A percentile compares a stretch with the other conserved stretches of the same genome.
These are phyloP conservation scores for Centropristis striata DNA, from an alignment of 2,113 vertebrate species.

Conservation along the genomic window DNA sequence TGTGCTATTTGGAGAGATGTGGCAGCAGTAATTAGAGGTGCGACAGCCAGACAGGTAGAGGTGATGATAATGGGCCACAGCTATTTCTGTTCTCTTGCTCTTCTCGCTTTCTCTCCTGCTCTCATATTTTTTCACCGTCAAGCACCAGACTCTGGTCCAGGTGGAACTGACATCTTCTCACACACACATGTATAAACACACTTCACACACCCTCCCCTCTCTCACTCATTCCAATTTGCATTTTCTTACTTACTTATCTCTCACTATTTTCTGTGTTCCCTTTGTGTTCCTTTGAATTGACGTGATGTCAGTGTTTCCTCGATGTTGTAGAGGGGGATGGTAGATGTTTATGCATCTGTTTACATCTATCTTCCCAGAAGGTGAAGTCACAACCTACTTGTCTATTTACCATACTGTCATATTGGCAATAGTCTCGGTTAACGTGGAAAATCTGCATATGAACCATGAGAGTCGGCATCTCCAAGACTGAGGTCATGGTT, in stretches of 20 bases:
- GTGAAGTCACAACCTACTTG: not conserved
- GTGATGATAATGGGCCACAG: conserved; percentile 69
- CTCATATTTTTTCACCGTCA: conserved; percentile 44
- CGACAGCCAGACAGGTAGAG: conserved; percentile 76
- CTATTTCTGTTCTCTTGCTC: conserved; percentile 74
- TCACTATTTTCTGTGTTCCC: conserved; percentile 18
- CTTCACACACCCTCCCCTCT: not conserved
- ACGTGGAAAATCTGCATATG: no score
- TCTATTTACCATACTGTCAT: no score
- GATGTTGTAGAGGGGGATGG: not conserved
- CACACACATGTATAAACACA: not conserved
- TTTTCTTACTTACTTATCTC: not conserved
- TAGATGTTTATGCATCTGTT: not conserved
- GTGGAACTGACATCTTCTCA: conserved; percentile 10
- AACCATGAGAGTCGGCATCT: no score
- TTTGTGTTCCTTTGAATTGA: conserved; percentile 27
- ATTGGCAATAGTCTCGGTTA: no score
- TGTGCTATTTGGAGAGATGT: conserved; percentile 60
- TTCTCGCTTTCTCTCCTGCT: conserved; percentile 23
- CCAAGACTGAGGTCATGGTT: no score
- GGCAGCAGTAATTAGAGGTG: conserved; percentile 76
- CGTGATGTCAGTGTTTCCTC: conserved; percentile 37
- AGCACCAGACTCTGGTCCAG: conserved; percentile 19
- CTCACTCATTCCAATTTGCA: not conserved
- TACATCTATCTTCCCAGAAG: not conserved